phyloP scores from a whole-genome alignment of 1,140 invertebrate species.

The Galleria mellonella region DNA sequence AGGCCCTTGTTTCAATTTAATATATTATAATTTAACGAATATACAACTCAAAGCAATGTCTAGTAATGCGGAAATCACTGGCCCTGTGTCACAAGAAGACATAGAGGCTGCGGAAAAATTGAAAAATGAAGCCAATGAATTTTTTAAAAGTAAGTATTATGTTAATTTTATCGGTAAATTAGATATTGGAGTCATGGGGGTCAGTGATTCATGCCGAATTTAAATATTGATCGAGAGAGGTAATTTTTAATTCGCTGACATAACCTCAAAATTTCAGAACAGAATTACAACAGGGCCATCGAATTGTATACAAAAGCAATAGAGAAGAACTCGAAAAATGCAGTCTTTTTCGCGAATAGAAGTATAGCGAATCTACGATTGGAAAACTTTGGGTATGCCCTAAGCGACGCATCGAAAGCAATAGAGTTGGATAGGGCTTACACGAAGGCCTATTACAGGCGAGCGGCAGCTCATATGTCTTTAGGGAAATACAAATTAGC shows the following conservation, averaged over 20 bases:
- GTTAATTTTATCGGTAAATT: slow-evolving; percentile 1
- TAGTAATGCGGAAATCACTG: slow-evolving; percentile 48
- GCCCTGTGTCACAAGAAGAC: slow-evolving; percentile 49
- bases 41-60: slow-evolving; percentile 35
- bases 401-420: slow-evolving; percentile 93
- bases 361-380: slow-evolving; percentile 95
- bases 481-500: slow-evolving; percentile 98
- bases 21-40: slow-evolving; percentile 31
- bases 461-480: slow-evolving; percentile 97
- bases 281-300: slow-evolving; percentile 92
- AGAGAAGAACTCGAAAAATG: slow-evolving; percentile 86
- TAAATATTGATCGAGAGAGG: slow-evolving; percentile 18
- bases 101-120: slow-evolving; percentile 56
- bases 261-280: slow-evolving; percentile 80
- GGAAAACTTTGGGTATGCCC: slow-evolving; percentile 95
- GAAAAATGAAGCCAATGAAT: slow-evolving; percentile 68
- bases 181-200: not conserved
- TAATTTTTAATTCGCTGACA: slow-evolving; percentile 22
- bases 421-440: slow-evolving; percentile 93
- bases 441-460: slow-evolving; percentile 95
- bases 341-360: slow-evolving; percentile 94
- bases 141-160: slow-evolving; percentile 64
- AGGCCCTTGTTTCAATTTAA: slow-evolving; percentile 23
- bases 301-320: slow-evolving; percentile 94
- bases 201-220: slow-evolving; percentile 5